phyloP scores from a whole-genome alignment of 2,113 vertebrate genomes.

The Urocitellus parryii region DNA sequence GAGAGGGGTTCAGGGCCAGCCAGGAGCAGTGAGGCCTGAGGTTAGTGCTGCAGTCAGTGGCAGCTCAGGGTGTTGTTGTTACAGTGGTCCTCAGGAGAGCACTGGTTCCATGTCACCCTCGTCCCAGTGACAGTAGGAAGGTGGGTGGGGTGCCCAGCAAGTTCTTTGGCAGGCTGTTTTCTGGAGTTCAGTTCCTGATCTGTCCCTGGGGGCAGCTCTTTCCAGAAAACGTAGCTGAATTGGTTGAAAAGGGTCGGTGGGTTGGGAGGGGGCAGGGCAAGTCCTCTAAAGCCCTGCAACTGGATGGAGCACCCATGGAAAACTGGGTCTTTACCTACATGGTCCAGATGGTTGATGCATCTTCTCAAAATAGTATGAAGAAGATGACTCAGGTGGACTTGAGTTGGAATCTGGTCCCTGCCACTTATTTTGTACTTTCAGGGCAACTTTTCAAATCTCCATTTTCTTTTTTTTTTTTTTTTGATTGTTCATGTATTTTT shows the following conservation, averaged over 20 bases:
- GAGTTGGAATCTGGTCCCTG: slow-evolving; percentile 13
- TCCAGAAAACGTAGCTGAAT: not conserved
- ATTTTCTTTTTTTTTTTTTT: too few species aligned
- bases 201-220: not conserved
- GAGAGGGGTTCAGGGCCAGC: not conserved
- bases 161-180: slow-evolving; percentile 1
- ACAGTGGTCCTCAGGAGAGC: not conserved
- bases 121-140: not conserved
- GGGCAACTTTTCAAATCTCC: not conserved
- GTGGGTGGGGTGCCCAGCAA: not conserved
- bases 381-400: not conserved
- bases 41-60: not conserved
- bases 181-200: not conserved
- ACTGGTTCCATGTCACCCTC: not conserved
- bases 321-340: not conserved
- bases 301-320: not conserved
- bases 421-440: not conserved
- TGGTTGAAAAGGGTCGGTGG: not conserved
- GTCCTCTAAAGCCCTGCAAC: not conserved
- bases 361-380: slow-evolving; percentile 9
- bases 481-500: too few species aligned
- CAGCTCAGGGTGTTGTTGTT: not conserved
- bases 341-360: not conserved
- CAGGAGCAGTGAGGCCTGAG: not conserved
- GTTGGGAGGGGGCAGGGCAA: not conserved